phyloP scores from a whole-genome alignment of 2,888 invertebrate species.

The Timandra comae region DNA sequence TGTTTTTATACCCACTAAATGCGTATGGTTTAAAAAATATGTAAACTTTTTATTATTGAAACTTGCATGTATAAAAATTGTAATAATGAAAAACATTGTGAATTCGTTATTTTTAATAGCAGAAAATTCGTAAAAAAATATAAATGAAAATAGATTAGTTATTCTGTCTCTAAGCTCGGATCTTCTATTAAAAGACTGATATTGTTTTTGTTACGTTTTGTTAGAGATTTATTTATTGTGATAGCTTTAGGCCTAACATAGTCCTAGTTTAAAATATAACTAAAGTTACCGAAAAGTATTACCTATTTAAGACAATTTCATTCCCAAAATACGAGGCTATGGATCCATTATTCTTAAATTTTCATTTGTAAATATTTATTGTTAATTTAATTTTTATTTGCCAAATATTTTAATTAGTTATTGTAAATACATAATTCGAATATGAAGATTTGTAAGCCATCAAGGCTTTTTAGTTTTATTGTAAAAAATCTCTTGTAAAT shows the following conservation, averaged over 20 bases:
- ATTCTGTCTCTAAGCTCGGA: slow-evolving; percentile 25
- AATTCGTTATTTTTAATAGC: no score
- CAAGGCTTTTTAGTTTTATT: no score
- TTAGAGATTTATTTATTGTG: slow-evolving; percentile 70
- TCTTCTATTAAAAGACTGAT: slow-evolving; percentile 65
- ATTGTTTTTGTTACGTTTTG: slow-evolving; percentile 65
- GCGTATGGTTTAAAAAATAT: no score
- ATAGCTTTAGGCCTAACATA: slow-evolving; percentile 50
- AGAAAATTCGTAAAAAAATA: no score
- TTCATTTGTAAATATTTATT: slow-evolving; percentile 21
- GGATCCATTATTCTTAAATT: slow-evolving; percentile 41
- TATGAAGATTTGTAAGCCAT: no score
- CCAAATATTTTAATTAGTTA: slow-evolving; percentile 18
- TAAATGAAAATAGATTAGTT: no score
- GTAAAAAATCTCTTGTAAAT: slow-evolving; percentile 54
- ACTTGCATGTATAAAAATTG: no score
- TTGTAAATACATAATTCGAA: slow-evolving; percentile 12
- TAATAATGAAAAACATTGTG: no score
- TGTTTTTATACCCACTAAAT: no score
- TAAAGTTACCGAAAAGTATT: slow-evolving; percentile 75
- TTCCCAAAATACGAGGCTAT: slow-evolving; percentile 61
- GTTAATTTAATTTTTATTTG: slow-evolving; percentile 23
- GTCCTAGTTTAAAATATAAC: slow-evolving; percentile 36
- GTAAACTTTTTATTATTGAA: no score
- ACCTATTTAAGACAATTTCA: slow-evolving; percentile 49